A percentile compares a stretch with the other conserved stretches of the same genome.
Evolutionary conservation across 1,140 invertebrate species (phyloP).

Genomic region (Danaus melanippus): DNA sequence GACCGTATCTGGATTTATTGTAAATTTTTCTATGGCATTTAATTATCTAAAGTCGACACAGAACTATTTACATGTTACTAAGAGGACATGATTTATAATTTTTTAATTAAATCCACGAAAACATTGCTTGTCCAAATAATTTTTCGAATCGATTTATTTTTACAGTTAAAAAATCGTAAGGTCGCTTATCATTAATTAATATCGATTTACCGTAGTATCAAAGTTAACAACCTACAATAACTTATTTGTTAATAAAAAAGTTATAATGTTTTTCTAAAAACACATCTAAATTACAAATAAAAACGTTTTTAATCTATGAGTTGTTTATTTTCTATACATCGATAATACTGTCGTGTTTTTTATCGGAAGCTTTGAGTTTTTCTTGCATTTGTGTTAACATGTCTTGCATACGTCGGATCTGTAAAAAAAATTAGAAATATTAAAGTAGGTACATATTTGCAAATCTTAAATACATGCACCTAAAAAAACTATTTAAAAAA

Average conservation of each 20-base stretch:
- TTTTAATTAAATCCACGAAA: too few relatives aligned
- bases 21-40: too few relatives aligned
- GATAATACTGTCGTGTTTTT: slow-evolving; percentile 86
- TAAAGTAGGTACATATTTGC: background rate
- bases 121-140: too few relatives aligned
- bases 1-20: too few relatives aligned
- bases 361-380: slow-evolving; percentile 88
- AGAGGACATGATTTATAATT: too few relatives aligned
- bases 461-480: slow-evolving; percentile 6
- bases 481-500: background rate
- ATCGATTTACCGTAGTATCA: too few relatives aligned
- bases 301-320: slow-evolving; percentile 11
- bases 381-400: slow-evolving; percentile 98
- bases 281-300: slow-evolving; percentile 30
- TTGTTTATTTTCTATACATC: slow-evolving; percentile 76
- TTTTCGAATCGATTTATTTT: too few relatives aligned
- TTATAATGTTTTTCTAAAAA: slow-evolving; percentile 45
- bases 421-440: slow-evolving; percentile 43
- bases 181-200: too few relatives aligned
- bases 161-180: too few relatives aligned
- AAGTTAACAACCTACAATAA: slow-evolving; percentile 20
- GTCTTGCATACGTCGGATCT: slow-evolving; percentile 96
- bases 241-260: slow-evolving; percentile 48
- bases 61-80: too few relatives aligned
- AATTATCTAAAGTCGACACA: too few relatives aligned